phyloP scores from a whole-genome alignment of 2,888 invertebrate species.

The Tubulanus polymorphus region DNA sequence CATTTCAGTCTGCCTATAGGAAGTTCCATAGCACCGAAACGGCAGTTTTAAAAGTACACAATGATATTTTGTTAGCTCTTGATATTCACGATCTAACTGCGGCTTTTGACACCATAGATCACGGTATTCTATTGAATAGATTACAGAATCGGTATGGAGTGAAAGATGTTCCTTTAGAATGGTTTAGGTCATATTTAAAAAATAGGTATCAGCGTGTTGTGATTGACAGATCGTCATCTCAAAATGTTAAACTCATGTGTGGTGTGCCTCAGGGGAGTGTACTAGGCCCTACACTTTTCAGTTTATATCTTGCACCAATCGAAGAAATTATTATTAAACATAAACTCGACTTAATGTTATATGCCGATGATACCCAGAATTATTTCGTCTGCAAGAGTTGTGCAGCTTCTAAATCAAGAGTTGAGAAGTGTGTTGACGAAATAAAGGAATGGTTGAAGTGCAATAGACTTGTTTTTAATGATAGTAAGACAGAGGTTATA shows the following conservation, averaged over 20 bases:
- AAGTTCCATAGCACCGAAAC: conserved; percentile 6
- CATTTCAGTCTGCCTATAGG: conserved; percentile 12
- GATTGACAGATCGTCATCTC: conserved; percentile 1
- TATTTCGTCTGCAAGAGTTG: conserved; percentile 11
- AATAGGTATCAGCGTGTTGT: conserved; percentile 12
- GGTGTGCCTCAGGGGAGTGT: conserved; percentile 7
- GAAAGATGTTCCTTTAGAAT: conserved; percentile 12
- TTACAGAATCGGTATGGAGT: conserved; percentile 7
- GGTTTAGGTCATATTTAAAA: conserved; percentile 16
- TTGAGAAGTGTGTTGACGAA: too few relatives aligned
- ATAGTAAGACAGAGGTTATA: too few relatives aligned
- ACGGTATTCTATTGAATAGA: conserved; percentile 7
- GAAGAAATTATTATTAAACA: conserved; percentile 16
- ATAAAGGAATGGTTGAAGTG: too few relatives aligned
- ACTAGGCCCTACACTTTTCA: conserved; percentile 11
- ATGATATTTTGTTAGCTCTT: conserved; percentile 5
- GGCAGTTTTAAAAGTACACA: conserved; percentile 9
- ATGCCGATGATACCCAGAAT: conserved; percentile 19
- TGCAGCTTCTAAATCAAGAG: not conserved
- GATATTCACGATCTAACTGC: conserved; percentile 14
- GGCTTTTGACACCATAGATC: conserved; percentile 20
- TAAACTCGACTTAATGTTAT: conserved; percentile 17
- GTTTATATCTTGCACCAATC: conserved; percentile 13
- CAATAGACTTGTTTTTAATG: too few relatives aligned
- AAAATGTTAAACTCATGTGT: not conserved